A percentile compares a stretch with the other conserved stretches of the same genome.
Conservation (phyloP, 2,113 vertebrate genomes). For the Ceyx margarethae region DNA sequence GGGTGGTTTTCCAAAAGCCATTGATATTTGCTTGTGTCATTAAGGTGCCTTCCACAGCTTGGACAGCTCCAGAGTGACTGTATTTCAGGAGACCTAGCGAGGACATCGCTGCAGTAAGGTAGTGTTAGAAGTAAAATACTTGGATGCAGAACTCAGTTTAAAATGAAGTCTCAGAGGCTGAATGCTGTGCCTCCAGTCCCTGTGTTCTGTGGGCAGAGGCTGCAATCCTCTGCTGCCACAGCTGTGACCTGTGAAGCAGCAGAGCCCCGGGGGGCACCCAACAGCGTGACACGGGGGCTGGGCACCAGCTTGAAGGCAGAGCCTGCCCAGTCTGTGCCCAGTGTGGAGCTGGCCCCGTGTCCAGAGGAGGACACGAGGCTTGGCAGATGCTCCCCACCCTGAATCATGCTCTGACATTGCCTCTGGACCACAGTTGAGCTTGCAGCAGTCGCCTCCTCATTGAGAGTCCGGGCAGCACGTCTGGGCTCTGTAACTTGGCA, state of each 20-base stretch:
- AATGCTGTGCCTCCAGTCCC: too few relatives aligned
- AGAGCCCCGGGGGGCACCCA: rapidly evolving
- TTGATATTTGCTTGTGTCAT: neutral
- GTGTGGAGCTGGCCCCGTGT: neutral
- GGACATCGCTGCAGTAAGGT: neutral
- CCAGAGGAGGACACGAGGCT: neutral
- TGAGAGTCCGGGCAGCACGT: neutral
- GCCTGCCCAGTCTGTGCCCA: neutral
- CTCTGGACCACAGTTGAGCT: neutral
- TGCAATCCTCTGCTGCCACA: neutral
- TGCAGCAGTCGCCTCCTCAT: slow-evolving; percentile 9
- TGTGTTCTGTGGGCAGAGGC: neutral
- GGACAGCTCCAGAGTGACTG: neutral
- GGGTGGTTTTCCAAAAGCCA: neutral
- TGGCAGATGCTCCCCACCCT: slow-evolving; percentile 7
- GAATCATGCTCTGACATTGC: neutral
- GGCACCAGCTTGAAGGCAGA: rapidly evolving
- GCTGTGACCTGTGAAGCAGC: rapidly evolving
- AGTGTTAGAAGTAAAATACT: neutral
- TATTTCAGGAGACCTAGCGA: neutral
- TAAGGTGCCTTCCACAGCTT: neutral
- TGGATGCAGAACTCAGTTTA: neutral
- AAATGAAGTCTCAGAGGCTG: neutral
- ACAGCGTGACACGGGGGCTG: rapidly evolving
- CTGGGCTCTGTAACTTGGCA: neutral